phyloP scores from a whole-genome alignment of 2,888 invertebrate species.

The Mayetiola destructor region DNA sequence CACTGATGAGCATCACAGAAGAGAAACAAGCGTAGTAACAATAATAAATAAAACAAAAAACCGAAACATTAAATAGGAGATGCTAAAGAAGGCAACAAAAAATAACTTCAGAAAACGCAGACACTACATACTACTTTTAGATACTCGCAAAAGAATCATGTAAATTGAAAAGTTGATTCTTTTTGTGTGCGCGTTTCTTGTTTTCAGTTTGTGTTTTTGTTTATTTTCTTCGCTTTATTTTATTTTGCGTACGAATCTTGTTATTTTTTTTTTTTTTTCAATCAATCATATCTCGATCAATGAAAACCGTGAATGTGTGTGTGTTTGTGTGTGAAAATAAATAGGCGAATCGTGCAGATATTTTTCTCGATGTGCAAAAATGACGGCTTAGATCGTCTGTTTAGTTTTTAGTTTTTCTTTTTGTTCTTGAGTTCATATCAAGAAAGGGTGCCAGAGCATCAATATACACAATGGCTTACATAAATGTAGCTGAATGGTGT shows the following conservation, averaged over 20 bases:
- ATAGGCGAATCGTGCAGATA: too few species aligned
- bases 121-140: neutral
- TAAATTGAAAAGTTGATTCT: neutral
- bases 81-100: neutral
- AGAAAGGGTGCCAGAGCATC: neutral
- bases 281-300: too few species aligned
- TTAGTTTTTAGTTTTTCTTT: neutral
- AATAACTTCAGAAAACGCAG: neutral
- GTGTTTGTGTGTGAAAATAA: too few species aligned
- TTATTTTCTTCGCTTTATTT: too few species aligned
- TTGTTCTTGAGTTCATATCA: too few species aligned
- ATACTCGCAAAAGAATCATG: conserved; percentile 4
- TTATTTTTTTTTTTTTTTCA: neutral
- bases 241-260: neutral
- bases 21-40: too few species aligned
- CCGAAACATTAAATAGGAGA: neutral
- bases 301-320: too few species aligned
- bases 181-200: neutral
- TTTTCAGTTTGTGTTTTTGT: neutral
- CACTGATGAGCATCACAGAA: too few species aligned
- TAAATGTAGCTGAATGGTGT: conserved; percentile 78
- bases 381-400: neutral
- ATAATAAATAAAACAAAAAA: neutral
- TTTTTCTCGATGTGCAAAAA: too few species aligned
- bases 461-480: conserved; percentile 49